Conservation (phyloP, 1,140 invertebrate genomes). For the Amyelois transitella region DNA sequence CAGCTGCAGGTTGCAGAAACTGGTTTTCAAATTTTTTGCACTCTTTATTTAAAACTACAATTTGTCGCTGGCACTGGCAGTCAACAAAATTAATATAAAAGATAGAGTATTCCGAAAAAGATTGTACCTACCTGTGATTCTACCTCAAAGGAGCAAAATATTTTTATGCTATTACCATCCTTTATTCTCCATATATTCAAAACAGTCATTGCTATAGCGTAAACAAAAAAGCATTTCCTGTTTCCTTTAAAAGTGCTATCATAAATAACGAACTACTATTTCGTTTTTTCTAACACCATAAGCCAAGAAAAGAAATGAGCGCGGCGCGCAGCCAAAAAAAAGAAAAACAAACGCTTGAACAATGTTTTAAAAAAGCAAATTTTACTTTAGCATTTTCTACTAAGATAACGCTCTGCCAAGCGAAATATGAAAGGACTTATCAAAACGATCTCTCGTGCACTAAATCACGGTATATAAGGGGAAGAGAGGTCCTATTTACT, state of each 20-base stretch:
- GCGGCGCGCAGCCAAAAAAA: conserved; percentile 6
- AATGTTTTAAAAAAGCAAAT: conserved; percentile 32
- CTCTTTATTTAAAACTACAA: conserved; percentile 5
- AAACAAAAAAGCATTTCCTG: neutral
- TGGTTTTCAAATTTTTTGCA: conserved; percentile 19
- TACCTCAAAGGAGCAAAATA: no score
- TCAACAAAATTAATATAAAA: no score
- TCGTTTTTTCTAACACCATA: conserved; percentile 7
- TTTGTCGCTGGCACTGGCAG: no score
- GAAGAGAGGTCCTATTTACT: conserved; percentile 69
- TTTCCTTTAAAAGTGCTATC: neutral
- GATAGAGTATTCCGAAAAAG: no score
- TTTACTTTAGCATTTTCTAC: conserved; percentile 56
- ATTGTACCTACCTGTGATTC: no score
- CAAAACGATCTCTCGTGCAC: conserved; percentile 67
- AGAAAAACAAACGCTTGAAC: conserved; percentile 6
- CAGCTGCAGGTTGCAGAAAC: conserved; percentile 46
- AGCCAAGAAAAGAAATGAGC: conserved; percentile 17
- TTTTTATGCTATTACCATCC: no score
- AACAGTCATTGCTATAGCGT: neutral
- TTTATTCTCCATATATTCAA: no score
- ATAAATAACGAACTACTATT: neutral
- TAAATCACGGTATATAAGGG: conserved; percentile 73
- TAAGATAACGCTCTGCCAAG: conserved; percentile 65
- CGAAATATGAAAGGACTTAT: conserved; percentile 71